Conservation (phyloP, 2,113 vertebrate species). For the Struthio camelus region DNA sequence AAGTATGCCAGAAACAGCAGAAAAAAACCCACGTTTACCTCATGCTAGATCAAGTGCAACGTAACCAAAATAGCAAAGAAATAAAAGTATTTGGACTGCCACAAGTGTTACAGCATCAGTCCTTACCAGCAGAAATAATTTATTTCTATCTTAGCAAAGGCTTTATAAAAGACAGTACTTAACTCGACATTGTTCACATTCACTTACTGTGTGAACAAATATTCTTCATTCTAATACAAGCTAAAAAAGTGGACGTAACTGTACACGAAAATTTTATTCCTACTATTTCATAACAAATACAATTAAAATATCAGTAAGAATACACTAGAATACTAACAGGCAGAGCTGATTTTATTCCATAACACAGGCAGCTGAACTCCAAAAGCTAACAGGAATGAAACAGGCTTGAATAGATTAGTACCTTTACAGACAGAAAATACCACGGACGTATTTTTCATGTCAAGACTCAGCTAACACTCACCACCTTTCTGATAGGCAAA, state of each 20-base stretch:
- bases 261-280: background rate
- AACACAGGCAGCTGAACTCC: background rate
- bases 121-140: background rate
- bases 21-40: background rate
- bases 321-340: background rate
- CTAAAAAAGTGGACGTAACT: background rate
- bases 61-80: background rate
- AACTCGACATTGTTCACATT: background rate
- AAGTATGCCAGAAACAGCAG: background rate
- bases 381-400: background rate
- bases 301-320: background rate
- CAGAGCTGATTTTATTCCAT: background rate
- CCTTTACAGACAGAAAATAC: background rate
- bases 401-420: background rate
- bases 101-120: background rate
- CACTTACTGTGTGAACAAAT: background rate
- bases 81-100: background rate
- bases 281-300: background rate
- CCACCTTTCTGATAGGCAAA: background rate
- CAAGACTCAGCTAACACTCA: background rate
- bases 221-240: background rate
- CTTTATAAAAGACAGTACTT: background rate
- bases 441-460: background rate
- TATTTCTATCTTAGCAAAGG: background rate
- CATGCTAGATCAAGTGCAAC: background rate